These are phyloP conservation scores for Dipodomys spectabilis DNA, from an alignment of 2,113 vertebrate genomes.

Conservation along the genomic window DNA sequence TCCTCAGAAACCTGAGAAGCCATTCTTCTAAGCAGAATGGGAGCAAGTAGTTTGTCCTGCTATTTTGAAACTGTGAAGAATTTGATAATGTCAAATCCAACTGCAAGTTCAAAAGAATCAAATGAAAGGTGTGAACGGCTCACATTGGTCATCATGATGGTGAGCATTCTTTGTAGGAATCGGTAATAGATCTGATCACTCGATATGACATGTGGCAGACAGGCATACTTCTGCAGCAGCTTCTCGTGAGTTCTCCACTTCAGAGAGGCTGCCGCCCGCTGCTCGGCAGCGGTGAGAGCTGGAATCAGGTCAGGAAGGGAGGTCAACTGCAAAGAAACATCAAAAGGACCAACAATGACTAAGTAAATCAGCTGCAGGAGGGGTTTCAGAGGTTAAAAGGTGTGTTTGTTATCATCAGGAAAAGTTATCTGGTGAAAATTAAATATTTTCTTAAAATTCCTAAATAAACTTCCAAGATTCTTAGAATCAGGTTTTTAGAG, in stretches of 20 bases:
- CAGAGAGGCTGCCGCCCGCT: conserved; percentile 93
- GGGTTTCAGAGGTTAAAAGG: background rate
- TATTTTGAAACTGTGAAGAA: background rate
- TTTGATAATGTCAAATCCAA: conserved; percentile 34
- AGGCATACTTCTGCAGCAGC: conserved; percentile 93
- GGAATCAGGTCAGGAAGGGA: conserved; percentile 92
- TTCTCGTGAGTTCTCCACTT: conserved; percentile 97
- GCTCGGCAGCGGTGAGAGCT: conserved; percentile 92
- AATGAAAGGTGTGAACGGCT: conserved; percentile 67
- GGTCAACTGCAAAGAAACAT: conserved; percentile 84
- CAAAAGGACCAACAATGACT: background rate
- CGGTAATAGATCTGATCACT: conserved; percentile 96
- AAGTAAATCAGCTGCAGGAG: background rate
- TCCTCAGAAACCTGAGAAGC: background rate
- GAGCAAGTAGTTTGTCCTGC: background rate
- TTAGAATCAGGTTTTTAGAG: conserved; percentile 23
- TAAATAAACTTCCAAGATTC: background rate
- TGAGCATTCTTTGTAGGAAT: conserved; percentile 94
- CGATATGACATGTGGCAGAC: conserved; percentile 93
- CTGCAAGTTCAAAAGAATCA: background rate
- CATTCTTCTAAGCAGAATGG: background rate
- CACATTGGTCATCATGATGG: conserved; percentile 95
- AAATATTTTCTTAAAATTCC: background rate
- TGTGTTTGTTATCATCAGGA: background rate
- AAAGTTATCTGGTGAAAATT: background rate